phyloP scores from a whole-genome alignment of 1,140 invertebrate species.

The Pogonomyrmex californicus region DNA sequence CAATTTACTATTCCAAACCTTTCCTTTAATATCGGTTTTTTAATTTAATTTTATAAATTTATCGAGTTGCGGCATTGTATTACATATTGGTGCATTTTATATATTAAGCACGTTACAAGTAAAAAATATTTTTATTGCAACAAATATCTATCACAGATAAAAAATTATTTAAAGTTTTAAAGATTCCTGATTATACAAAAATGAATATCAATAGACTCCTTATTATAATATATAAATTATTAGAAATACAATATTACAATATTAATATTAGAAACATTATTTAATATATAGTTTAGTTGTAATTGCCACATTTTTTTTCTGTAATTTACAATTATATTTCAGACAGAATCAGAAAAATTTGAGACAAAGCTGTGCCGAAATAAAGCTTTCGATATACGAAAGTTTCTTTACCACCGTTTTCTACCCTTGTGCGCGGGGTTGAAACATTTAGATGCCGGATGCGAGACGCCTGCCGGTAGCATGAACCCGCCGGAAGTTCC shows the following conservation, averaged over 20 bases:
- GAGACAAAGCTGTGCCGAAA: background rate
- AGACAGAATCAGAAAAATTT: background rate
- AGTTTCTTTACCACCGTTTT: slow-evolving; percentile 47
- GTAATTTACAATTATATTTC: background rate
- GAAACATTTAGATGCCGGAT: slow-evolving; percentile 84
- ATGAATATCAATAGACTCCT: background rate
- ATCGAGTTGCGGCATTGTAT: background rate
- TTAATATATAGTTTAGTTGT: background rate
- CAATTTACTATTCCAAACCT: background rate
- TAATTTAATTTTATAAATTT: background rate
- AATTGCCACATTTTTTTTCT: background rate
- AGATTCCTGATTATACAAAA: background rate
- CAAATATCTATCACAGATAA: background rate
- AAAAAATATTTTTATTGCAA: background rate
- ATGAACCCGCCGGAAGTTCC: slow-evolving; percentile 84
- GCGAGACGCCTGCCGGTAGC: slow-evolving; percentile 78
- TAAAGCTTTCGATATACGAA: slow-evolving; percentile 45
- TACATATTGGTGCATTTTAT: background rate
- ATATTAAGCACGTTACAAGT: background rate
- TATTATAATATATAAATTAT: background rate
- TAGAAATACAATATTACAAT: background rate
- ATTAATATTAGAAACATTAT: background rate
- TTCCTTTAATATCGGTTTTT: background rate
- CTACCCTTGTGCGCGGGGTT: slow-evolving; percentile 50
- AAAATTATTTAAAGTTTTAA: slow-evolving; percentile 6